These are phyloP conservation scores for Orientallactaga bullata DNA, from an alignment of 2,113 vertebrate genomes.

Conservation along the genomic window DNA sequence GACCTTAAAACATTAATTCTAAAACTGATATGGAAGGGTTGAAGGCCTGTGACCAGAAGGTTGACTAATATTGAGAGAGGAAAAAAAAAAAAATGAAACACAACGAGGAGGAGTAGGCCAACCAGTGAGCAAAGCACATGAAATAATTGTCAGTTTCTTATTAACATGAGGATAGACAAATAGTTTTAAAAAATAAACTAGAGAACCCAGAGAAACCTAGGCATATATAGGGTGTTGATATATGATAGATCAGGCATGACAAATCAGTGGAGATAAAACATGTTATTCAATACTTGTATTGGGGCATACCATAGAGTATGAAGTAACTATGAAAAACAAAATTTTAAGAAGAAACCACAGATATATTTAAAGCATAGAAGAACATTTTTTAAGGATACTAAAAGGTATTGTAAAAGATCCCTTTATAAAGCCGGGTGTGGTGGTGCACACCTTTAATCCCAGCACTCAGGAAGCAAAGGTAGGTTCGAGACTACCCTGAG, in stretches of 20 bases:
- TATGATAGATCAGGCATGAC: neutral
- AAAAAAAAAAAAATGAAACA: neutral
- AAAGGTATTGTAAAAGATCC: too few species aligned
- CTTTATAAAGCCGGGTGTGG: too few species aligned
- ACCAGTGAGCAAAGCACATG: neutral
- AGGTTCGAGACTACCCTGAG: too few species aligned
- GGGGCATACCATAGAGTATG: neutral
- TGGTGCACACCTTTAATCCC: too few species aligned
- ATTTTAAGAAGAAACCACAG: neutral
- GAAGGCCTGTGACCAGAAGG: neutral
- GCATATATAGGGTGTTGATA: neutral
- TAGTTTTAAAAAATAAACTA: neutral
- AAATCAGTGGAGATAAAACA: neutral
- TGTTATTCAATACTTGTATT: neutral
- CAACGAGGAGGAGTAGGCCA: neutral
- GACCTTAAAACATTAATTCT: neutral
- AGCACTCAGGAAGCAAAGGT: too few species aligned
- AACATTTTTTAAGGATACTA: neutral
- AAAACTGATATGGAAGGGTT: neutral
- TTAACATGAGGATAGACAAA: neutral
- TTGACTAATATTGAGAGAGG: neutral
- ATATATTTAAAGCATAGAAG: neutral
- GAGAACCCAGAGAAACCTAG: neutral
- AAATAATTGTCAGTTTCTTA: neutral
- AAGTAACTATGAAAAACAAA: neutral